phyloP scores from a whole-genome alignment of 2,888 invertebrate species.

The Patella caerulea region DNA sequence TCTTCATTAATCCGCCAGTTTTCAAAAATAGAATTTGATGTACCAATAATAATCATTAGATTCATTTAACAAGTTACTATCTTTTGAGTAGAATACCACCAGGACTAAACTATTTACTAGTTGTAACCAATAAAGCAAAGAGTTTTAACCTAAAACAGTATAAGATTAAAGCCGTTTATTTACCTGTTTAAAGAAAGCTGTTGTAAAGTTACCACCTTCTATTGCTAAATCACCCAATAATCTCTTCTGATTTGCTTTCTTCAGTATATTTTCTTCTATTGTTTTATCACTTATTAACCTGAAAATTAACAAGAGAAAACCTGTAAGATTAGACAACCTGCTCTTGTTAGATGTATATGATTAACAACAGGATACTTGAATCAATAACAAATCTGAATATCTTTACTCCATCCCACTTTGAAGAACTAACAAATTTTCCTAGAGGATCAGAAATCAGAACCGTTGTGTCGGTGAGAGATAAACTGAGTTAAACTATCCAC shows the following conservation, averaged over 20 bases:
- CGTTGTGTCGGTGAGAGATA: too few species aligned
- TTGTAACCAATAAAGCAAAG: background rate
- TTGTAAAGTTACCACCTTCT: constrained; percentile 98
- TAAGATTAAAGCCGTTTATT: background rate
- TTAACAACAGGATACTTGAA: too few species aligned
- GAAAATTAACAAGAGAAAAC: constrained; percentile 37
- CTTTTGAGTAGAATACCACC: background rate
- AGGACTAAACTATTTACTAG: too few species aligned
- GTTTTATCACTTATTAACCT: constrained; percentile 96
- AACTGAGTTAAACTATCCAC: too few species aligned
- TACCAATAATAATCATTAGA: constrained; percentile 4
- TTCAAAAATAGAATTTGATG: background rate
- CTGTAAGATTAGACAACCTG: background rate
- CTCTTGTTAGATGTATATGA: too few species aligned
- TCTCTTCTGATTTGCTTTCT: constrained; percentile 98
- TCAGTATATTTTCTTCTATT: constrained; percentile 98
- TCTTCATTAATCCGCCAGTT: constrained; percentile 13
- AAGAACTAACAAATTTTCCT: too few species aligned
- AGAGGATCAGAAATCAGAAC: too few species aligned
- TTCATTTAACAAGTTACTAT: background rate
- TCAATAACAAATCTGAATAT: too few species aligned
- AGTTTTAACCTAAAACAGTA: background rate
- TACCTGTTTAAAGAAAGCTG: constrained; percentile 92
- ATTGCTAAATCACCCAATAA: constrained; percentile 96
- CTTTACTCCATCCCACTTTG: too few species aligned